Evolutionary conservation across 2,113 vertebrate species (phyloP).

Genomic region (Anguilla japonica): DNA sequence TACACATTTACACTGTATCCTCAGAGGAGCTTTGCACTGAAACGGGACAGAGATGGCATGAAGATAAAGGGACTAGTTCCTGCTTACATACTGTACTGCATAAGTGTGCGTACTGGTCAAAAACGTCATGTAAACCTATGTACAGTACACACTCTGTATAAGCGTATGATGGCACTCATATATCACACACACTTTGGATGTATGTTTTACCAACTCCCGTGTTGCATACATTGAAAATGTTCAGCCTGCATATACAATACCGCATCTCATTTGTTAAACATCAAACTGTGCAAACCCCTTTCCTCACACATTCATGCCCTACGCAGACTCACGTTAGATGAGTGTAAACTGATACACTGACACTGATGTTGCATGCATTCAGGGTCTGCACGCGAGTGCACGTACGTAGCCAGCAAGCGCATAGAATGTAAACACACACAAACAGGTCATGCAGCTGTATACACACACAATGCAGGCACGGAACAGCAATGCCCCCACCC

Average conservation of each 20-base stretch:
- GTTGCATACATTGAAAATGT: no score
- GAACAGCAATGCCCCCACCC: background rate
- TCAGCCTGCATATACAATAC: no score
- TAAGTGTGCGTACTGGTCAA: background rate
- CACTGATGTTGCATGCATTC: background rate
- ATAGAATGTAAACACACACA: background rate
- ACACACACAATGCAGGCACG: background rate
- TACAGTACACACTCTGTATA: no score
- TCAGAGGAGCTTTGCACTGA: constrained; percentile 9
- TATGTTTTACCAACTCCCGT: no score
- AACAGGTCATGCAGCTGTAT: background rate
- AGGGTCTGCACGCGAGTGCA: background rate
- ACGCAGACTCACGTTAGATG: background rate
- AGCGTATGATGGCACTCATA: no score
- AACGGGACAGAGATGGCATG: background rate
- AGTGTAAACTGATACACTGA: background rate
- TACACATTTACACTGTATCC: constrained; percentile 35
- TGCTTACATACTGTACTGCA: background rate
- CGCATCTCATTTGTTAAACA: no score
- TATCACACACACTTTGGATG: no score
- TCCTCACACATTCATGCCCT: background rate
- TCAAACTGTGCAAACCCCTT: no score
- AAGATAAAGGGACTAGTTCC: background rate
- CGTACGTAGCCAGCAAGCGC: background rate
- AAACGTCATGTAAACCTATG: background rate